These are phyloP conservation scores for Meganola albula DNA, from an alignment of 2,888 invertebrate species.

Conservation along the genomic window DNA sequence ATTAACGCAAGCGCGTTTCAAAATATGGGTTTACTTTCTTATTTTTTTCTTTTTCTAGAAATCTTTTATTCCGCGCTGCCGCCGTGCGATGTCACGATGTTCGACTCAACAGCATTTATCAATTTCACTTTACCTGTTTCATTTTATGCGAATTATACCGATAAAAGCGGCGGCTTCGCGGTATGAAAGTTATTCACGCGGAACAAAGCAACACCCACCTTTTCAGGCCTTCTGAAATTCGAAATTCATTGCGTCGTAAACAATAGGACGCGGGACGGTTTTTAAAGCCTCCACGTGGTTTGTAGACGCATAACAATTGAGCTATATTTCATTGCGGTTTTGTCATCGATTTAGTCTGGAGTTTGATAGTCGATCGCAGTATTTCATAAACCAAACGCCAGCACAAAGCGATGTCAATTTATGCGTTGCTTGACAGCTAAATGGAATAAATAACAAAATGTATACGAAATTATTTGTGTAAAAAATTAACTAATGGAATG, in stretches of 20 bases:
- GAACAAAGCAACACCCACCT: conserved; percentile 56
- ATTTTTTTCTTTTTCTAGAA: too few species aligned
- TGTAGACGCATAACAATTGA: conserved; percentile 26
- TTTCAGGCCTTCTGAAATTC: conserved; percentile 57
- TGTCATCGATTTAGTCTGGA: conserved; percentile 24
- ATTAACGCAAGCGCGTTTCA: too few species aligned
- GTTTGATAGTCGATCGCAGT: too few species aligned
- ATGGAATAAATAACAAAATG: conserved; percentile 3
- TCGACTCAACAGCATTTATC: conserved; percentile 43
- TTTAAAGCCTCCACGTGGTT: conserved; percentile 45
- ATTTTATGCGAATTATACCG: conserved; percentile 50
- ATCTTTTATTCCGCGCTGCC: too few species aligned
- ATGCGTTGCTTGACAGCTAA: background rate
- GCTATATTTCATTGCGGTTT: conserved; percentile 39
- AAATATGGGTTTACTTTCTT: too few species aligned
- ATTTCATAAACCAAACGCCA: too few species aligned
- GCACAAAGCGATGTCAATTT: background rate
- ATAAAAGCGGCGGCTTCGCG: conserved; percentile 38
- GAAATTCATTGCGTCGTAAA: conserved; percentile 64
- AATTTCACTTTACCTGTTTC: conserved; percentile 52
- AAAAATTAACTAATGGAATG: too few species aligned
- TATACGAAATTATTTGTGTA: background rate
- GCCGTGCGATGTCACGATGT: too few species aligned
- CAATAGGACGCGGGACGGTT: conserved; percentile 57
- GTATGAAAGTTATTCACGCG: conserved; percentile 49